Evolutionary conservation across 2,797 vertebrate species (phyloP).

Genomic region (Alouatta caraya): DNA sequence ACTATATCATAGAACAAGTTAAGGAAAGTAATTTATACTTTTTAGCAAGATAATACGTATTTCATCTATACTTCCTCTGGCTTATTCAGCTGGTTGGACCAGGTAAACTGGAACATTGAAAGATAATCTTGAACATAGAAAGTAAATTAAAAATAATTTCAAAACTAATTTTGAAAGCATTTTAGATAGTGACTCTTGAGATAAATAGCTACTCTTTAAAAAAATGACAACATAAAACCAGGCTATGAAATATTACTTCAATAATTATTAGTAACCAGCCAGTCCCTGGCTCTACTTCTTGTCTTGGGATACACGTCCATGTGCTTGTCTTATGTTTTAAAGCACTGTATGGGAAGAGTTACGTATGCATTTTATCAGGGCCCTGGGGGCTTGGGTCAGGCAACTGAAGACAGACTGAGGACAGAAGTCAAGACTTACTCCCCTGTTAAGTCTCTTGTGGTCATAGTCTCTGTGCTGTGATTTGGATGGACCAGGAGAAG

Average conservation of each 20-base stretch:
- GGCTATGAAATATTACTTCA: not conserved
- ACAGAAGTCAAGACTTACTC: not conserved
- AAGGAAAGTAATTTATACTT: not conserved
- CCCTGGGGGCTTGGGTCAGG: not conserved
- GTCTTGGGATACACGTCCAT: not conserved
- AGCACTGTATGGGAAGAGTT: rapidly evolving
- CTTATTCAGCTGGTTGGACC: not conserved
- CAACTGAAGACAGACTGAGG: not conserved
- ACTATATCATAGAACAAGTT: not conserved
- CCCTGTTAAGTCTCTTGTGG: not conserved
- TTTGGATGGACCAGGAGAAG: rapidly evolving
- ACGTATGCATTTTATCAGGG: not conserved
- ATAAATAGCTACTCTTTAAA: not conserved
- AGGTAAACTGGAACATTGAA: not conserved
- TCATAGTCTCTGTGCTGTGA: not conserved
- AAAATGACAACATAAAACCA: not conserved
- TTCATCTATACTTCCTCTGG: not conserved
- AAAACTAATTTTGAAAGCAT: not conserved
- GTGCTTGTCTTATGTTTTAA: too few species aligned
- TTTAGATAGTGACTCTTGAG: not conserved
- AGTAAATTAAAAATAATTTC: not conserved
- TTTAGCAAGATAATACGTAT: not conserved
- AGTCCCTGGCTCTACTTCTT: not conserved
- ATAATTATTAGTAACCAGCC: not conserved
- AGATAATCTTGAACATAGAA: not conserved